Evolutionary conservation across 2,113 vertebrate species (phyloP).

Genomic region (Neolamprologus longior): DNA sequence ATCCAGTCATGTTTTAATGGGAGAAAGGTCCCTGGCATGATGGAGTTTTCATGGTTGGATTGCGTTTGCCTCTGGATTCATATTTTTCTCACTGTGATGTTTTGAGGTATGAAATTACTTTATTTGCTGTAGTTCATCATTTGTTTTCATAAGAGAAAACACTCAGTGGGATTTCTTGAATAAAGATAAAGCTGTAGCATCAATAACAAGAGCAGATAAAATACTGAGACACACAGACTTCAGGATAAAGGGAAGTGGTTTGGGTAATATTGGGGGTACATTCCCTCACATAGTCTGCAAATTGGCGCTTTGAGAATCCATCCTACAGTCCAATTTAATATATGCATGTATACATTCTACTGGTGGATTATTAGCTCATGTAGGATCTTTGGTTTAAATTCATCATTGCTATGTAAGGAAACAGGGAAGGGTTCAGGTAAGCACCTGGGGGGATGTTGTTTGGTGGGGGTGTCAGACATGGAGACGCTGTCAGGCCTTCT

Average conservation of each 20-base stretch:
- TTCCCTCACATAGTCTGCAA: not conserved
- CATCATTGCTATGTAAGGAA: not conserved
- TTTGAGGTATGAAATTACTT: not conserved
- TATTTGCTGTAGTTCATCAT: not conserved
- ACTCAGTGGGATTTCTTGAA: not conserved
- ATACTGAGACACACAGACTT: not conserved
- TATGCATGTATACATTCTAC: too few species aligned
- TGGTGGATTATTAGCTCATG: too few species aligned
- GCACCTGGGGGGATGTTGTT: not conserved
- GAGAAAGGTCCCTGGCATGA: not conserved
- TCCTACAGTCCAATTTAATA: not conserved
- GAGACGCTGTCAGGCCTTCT: slow-evolving; percentile 12
- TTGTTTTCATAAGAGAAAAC: not conserved
- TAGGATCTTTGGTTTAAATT: not conserved
- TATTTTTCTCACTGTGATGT: not conserved
- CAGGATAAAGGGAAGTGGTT: not conserved
- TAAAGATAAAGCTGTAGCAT: not conserved
- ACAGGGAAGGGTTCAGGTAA: not conserved
- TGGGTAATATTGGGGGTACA: not conserved
- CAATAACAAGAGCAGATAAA: not conserved
- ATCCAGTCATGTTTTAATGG: not conserved
- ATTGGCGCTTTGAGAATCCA: not conserved
- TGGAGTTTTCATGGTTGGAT: not conserved
- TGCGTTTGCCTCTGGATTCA: not conserved
- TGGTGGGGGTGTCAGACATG: not conserved